These are phyloP conservation scores for Prosapia bicincta DNA, from an alignment of 2,888 invertebrate genomes.

Conservation along the genomic window DNA sequence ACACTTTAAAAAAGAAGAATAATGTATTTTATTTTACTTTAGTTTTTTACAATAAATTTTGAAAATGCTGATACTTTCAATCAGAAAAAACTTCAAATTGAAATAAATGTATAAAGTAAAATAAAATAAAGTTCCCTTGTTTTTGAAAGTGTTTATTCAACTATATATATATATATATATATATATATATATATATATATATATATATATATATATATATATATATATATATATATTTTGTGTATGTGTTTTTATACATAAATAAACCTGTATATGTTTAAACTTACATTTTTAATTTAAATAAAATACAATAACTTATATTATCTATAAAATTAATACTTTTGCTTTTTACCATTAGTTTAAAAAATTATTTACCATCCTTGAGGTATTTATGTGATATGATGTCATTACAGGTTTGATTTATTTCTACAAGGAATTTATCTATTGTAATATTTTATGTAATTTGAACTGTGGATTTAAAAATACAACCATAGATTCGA, in stretches of 20 bases:
- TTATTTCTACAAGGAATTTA: neutral
- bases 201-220: too few relatives aligned
- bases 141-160: too few relatives aligned
- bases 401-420: constrained; percentile 25
- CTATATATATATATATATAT: too few relatives aligned
- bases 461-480: neutral
- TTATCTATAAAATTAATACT: constrained; percentile 26
- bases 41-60: too few relatives aligned
- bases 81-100: too few relatives aligned
- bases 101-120: too few relatives aligned
- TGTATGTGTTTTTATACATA: constrained; percentile 8
- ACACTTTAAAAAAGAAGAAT: too few relatives aligned
- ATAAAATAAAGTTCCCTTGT: too few relatives aligned
- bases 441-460: neutral
- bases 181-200: too few relatives aligned
- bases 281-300: constrained; percentile 9
- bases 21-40: too few relatives aligned
- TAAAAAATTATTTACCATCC: constrained; percentile 27
- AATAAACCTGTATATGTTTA: constrained; percentile 11
- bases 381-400: constrained; percentile 40
- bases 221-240: constrained; percentile 1
- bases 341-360: too few relatives aligned
- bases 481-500: neutral
- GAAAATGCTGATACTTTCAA: too few relatives aligned
- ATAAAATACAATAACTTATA: constrained; percentile 20